phyloP scores from a whole-genome alignment of 30 jellyfish, hydroid and myxozoan genomes.

The Turritopsis rubra region DNA sequence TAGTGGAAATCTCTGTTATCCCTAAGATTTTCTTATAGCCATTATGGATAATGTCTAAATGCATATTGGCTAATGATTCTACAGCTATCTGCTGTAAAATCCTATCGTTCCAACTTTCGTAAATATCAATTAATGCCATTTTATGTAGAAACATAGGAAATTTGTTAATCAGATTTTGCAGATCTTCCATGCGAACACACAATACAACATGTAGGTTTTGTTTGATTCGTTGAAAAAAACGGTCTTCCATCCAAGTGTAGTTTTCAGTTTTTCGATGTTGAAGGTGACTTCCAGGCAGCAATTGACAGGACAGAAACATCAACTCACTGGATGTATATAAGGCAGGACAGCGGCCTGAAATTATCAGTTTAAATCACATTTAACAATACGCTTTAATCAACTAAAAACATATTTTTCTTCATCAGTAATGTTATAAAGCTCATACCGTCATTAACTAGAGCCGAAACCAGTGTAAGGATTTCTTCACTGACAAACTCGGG shows the following conservation, averaged over 20 bases:
- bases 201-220: constrained; percentile 51
- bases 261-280: constrained; percentile 46
- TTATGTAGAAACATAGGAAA: constrained; percentile 33
- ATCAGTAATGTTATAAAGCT: neutral
- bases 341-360: constrained; percentile 67
- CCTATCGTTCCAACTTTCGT: constrained; percentile 34
- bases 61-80: constrained; percentile 24
- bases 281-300: constrained; percentile 63
- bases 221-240: constrained; percentile 47
- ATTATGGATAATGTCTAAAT: neutral
- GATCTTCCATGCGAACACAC: constrained; percentile 26
- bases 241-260: constrained; percentile 44
- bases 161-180: constrained; percentile 4
- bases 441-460: constrained; percentile 47
- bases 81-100: constrained; percentile 47
- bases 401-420: neutral
- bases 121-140: constrained; percentile 35
- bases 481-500: constrained; percentile 46
- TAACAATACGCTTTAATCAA: no score
- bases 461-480: constrained; percentile 38
- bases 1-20: neutral
- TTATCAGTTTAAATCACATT: neutral
- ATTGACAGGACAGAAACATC: constrained; percentile 33
- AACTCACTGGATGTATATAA: constrained; percentile 46
- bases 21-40: neutral